These are phyloP conservation scores for Lithobius niger DNA, from an alignment of 1,140 invertebrate genomes.

Conservation along the genomic window DNA sequence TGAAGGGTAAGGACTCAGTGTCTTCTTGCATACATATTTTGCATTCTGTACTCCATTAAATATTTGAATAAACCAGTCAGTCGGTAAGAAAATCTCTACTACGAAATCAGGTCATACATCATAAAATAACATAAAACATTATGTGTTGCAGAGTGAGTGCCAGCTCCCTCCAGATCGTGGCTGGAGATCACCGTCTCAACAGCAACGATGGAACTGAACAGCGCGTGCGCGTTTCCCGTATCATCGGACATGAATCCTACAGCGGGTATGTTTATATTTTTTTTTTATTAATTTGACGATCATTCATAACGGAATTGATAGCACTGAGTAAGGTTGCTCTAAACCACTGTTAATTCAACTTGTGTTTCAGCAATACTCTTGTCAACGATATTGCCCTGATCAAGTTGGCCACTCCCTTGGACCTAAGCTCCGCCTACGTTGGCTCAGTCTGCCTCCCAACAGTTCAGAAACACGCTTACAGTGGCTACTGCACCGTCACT, in stretches of 20 bases:
- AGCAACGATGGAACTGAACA: constrained; percentile 12
- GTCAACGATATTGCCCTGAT: constrained; percentile 14
- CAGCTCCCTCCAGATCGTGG: constrained; percentile 6
- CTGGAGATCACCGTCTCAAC: constrained; percentile 9
- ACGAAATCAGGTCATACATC: too few relatives aligned
- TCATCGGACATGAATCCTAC: constrained; percentile 13
- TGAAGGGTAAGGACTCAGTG: constrained; percentile 40
- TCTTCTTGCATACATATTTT: too few relatives aligned
- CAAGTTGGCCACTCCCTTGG: constrained; percentile 15
- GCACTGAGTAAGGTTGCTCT: background rate
- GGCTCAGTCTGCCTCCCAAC: constrained; percentile 16
- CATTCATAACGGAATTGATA: background rate
- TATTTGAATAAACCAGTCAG: too few relatives aligned
- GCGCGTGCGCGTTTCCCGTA: constrained; percentile 6
- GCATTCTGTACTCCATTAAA: too few relatives aligned
- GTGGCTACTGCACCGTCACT: constrained; percentile 11
- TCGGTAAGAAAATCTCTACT: background rate
- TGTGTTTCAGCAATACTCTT: background rate
- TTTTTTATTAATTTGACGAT: background rate
- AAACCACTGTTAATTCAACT: background rate
- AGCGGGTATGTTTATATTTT: constrained; percentile 10
- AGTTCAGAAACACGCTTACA: background rate
- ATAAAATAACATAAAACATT: too few relatives aligned
- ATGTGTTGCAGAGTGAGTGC: background rate
- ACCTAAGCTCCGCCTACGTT: constrained; percentile 12